These are phyloP conservation scores for Cryptus viduatorius DNA, from an alignment of 2,888 invertebrate genomes.

Conservation along the genomic window DNA sequence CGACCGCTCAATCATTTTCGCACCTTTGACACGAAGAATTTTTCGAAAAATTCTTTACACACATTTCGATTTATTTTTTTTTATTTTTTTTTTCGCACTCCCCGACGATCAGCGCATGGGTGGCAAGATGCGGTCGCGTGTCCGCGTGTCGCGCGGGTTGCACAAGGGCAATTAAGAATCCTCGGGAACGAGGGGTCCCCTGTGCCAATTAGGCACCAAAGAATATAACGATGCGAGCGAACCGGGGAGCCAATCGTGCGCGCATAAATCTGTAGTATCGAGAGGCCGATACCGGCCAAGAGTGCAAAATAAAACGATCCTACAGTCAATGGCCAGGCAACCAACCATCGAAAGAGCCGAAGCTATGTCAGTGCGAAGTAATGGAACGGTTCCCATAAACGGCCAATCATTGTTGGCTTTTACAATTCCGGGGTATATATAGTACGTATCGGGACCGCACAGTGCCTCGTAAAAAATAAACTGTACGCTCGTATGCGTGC, in stretches of 20 bases:
- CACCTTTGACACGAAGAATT: conserved; percentile 45
- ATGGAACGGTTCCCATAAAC: background rate
- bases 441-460: background rate
- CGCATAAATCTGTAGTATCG: conserved; percentile 68
- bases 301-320: conserved; percentile 13
- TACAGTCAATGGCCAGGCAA: conserved; percentile 36
- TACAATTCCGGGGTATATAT: background rate
- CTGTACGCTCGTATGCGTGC: conserved; percentile 6
- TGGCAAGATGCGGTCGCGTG: conserved; percentile 61
- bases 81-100: conserved; percentile 26
- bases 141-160: conserved; percentile 62
- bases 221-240: conserved; percentile 63
- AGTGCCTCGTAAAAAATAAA: conserved; percentile 4
- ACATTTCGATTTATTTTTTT: conserved; percentile 41
- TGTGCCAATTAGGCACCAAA: conserved; percentile 67
- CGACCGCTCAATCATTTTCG: conserved; percentile 67
- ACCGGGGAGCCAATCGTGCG: conserved; percentile 52
- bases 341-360: background rate
- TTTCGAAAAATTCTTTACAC: conserved; percentile 60
- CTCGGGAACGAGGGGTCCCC: conserved; percentile 46
- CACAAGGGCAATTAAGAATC: conserved; percentile 63
- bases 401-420: conserved; percentile 27
- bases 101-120: conserved; percentile 37
- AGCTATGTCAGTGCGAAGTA: background rate
- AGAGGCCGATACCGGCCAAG: conserved; percentile 46